phyloP scores from a whole-genome alignment of 1,140 invertebrate genomes.

The Pygmarrhopalites habei region DNA sequence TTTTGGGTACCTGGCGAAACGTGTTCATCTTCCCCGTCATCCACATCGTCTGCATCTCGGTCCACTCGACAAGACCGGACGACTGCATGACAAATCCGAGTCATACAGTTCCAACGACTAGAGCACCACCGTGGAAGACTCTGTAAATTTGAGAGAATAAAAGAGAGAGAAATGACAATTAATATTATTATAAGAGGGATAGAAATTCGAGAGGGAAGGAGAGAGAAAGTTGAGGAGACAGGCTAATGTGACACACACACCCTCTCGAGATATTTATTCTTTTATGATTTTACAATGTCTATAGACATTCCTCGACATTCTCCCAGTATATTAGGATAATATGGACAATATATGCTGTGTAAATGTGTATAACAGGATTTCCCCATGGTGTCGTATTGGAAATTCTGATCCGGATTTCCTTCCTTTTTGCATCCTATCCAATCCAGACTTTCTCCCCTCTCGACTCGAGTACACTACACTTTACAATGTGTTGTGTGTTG shows the following conservation, averaged over 20 bases:
- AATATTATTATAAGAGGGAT: background rate
- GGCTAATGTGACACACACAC: no score
- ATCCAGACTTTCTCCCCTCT: constrained; percentile 8
- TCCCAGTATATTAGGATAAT: no score
- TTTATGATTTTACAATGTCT: no score
- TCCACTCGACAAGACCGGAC: constrained; percentile 43
- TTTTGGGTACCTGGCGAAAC: constrained; percentile 34
- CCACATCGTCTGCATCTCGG: constrained; percentile 41
- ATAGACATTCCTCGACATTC: no score
- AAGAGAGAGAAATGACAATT: background rate
- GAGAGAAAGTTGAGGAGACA: no score
- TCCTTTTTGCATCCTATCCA: no score
- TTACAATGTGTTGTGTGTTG: no score
- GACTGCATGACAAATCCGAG: constrained; percentile 22
- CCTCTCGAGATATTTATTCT: no score
- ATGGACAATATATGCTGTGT: no score
- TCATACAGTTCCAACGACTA: constrained; percentile 30
- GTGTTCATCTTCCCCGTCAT: constrained; percentile 39
- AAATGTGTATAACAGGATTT: no score
- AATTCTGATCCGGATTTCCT: no score
- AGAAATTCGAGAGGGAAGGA: background rate
- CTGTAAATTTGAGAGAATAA: constrained; percentile 21
- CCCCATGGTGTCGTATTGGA: no score
- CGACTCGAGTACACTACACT: background rate
- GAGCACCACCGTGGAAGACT: constrained; percentile 25